Evolutionary conservation across 2,888 invertebrate species (phyloP).

Genomic region (Nipponacmea schrenckii): DNA sequence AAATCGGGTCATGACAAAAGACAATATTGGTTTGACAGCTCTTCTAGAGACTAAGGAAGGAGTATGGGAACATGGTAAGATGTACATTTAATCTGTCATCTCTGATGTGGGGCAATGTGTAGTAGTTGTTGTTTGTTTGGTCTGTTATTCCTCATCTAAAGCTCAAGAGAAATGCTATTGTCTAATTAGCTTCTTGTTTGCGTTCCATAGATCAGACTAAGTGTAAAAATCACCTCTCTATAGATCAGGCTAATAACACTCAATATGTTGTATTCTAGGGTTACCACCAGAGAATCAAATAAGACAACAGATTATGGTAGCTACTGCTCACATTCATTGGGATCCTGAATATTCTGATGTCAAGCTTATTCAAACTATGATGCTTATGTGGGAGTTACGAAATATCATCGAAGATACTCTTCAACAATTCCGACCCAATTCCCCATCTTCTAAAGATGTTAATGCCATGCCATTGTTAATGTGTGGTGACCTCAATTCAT

Average conservation of each 20-base stretch:
- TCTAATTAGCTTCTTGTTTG: too few species aligned
- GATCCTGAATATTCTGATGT: slow-evolving; percentile 99
- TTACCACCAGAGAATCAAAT: slow-evolving; percentile 77
- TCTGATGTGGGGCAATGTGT: neutral
- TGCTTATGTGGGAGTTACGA: slow-evolving; percentile 94
- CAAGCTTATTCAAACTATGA: slow-evolving; percentile 98
- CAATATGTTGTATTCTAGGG: slow-evolving; percentile 56
- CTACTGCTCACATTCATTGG: slow-evolving; percentile 99
- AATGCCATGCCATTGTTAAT: slow-evolving; percentile 88
- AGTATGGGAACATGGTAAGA: slow-evolving; percentile 73
- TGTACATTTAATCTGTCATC: neutral
- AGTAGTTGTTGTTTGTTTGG: too few species aligned
- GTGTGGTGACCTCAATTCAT: slow-evolving; percentile 98
- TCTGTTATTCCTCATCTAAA: too few species aligned
- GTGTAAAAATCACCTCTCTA: too few species aligned
- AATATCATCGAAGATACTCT: slow-evolving; percentile 70
- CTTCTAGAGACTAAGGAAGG: slow-evolving; percentile 93
- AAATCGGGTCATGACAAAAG: slow-evolving; percentile 98
- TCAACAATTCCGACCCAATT: slow-evolving; percentile 31
- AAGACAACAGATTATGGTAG: slow-evolving; percentile 80
- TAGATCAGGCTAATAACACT: too few species aligned
- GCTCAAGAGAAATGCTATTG: too few species aligned
- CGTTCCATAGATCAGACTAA: too few species aligned
- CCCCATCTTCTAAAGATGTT: slow-evolving; percentile 39
- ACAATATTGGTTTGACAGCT: slow-evolving; percentile 97